phyloP scores from a whole-genome alignment of 2,113 vertebrate species.

The Hyperopisus bebe region DNA sequence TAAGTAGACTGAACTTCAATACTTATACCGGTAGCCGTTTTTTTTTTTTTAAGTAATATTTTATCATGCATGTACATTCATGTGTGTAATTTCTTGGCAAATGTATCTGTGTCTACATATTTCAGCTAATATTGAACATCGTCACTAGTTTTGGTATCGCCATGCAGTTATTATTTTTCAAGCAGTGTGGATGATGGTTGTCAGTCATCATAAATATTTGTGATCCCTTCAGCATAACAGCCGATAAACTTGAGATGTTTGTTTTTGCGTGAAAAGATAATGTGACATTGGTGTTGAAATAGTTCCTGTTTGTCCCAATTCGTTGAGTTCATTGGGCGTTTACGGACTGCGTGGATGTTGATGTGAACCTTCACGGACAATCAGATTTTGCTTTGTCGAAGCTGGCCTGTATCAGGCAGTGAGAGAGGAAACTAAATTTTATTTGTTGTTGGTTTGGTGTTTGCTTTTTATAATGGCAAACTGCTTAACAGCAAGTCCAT shows the following conservation, averaged over 20 bases:
- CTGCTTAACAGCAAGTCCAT: not conserved
- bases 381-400: not conserved
- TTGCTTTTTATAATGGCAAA: not conserved
- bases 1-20: not conserved
- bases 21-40: not conserved
- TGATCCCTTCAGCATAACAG: not conserved
- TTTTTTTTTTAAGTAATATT: not conserved
- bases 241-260: not conserved
- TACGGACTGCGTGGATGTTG: not conserved
- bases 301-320: not conserved
- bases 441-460: not conserved
- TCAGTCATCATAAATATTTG: not conserved
- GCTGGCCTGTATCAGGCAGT: not conserved
- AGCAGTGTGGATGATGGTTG: not conserved
- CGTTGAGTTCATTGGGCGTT: not conserved
- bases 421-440: not conserved
- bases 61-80: not conserved
- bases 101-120: not conserved
- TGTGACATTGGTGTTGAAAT: not conserved
- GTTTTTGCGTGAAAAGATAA: not conserved
- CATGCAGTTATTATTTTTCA: not conserved
- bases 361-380: not conserved
- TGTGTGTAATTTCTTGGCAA: not conserved
- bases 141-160: not conserved
- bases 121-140: not conserved